Conservation (phyloP, 1,140 invertebrate species). For the Drosophila sturtevanti region DNA sequence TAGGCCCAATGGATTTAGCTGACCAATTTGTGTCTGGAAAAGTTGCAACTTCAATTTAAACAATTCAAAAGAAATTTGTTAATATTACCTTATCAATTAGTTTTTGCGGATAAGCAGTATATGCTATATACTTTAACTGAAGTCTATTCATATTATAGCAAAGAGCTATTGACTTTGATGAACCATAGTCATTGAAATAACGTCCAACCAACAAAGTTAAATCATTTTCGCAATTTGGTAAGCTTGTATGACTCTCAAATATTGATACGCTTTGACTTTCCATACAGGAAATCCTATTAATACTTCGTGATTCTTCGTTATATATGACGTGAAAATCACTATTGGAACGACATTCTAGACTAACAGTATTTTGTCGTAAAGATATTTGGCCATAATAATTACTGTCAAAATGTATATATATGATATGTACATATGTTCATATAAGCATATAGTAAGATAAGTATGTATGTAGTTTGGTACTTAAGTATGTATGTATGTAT, state of each 20-base stretch:
- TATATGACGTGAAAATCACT: no score
- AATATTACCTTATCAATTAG: slow-evolving; percentile 29
- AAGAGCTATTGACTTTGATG: slow-evolving; percentile 25
- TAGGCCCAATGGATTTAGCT: neutral
- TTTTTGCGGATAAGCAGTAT: slow-evolving; percentile 31
- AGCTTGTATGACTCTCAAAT: slow-evolving; percentile 29
- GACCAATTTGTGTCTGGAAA: neutral
- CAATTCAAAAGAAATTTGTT: no score
- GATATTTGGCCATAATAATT: no score
- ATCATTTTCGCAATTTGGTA: slow-evolving; percentile 22
- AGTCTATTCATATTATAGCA: slow-evolving; percentile 38
- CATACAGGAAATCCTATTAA: neutral
- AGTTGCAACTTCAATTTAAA: no score
- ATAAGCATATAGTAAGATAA: no score
- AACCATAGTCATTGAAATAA: neutral
- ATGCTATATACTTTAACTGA: slow-evolving; percentile 37
- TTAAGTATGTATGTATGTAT: neutral
- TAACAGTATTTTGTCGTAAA: no score
- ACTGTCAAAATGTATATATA: no score
- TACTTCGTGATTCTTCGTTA: no score
- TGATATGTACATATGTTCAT: no score
- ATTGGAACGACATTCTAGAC: no score
- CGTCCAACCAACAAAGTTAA: slow-evolving; percentile 47
- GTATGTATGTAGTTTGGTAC: no score
- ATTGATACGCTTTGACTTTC: neutral